Evolutionary conservation across 2,888 invertebrate species (phyloP).

Genomic region (Drosophila helvetica): DNA sequence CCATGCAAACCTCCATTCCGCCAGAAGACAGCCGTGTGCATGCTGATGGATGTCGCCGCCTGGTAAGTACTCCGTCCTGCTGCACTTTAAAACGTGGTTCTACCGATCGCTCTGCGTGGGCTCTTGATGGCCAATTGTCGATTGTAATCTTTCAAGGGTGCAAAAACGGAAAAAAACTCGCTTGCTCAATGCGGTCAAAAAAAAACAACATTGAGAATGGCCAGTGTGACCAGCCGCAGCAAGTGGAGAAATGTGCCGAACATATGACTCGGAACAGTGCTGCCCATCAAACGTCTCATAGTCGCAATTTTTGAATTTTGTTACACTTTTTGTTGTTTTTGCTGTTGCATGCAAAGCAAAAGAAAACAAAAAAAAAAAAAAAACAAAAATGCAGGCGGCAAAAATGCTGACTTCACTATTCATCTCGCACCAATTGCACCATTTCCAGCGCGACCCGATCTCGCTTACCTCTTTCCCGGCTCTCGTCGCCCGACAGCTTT

Average conservation of each 20-base stretch:
- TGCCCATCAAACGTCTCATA: neutral
- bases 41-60: conserved; percentile 55
- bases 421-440: conserved; percentile 75
- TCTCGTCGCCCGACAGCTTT: conserved; percentile 85
- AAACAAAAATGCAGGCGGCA: conserved; percentile 29
- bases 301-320: neutral
- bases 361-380: conserved; percentile 24
- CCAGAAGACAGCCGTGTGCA: conserved; percentile 84
- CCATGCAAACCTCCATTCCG: conserved; percentile 78
- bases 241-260: neutral
- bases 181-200: too few species aligned
- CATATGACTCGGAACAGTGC: neutral
- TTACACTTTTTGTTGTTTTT: neutral
- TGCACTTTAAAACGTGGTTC: conserved; percentile 21
- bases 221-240: too few species aligned
- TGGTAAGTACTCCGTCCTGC: conserved; percentile 16
- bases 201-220: too few species aligned
- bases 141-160: too few species aligned
- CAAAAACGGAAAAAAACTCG: too few species aligned
- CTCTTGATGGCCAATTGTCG: conserved; percentile 3
- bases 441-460: conserved; percentile 61
- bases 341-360: conserved; percentile 1
- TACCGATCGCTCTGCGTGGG: conserved; percentile 12
- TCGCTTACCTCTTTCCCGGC: conserved; percentile 86
- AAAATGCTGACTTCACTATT: conserved; percentile 63